Conservation (phyloP, 2,113 vertebrate species). For the Corythoichthys intestinalis region DNA sequence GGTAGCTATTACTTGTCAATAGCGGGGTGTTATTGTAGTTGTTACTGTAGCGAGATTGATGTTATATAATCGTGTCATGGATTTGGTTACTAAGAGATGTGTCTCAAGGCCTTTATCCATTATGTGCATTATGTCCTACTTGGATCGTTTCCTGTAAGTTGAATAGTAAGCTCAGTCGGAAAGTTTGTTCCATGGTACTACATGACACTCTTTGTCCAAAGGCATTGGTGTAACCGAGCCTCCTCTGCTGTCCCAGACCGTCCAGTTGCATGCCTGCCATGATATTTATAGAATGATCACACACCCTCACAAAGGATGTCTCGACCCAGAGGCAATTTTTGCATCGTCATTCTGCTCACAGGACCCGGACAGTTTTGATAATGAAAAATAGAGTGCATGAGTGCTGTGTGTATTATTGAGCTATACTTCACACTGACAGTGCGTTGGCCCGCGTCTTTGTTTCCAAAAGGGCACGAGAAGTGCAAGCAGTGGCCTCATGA, state of each 20-base stretch:
- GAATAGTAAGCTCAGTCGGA: constrained; percentile 2
- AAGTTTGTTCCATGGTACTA: constrained; percentile 25
- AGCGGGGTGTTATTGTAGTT: too few species aligned
- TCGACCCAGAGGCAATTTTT: constrained; percentile 17
- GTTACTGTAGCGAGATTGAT: too few species aligned
- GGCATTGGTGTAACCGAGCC: constrained; percentile 28
- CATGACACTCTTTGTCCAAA: constrained; percentile 16
- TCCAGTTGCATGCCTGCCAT: constrained; percentile 14
- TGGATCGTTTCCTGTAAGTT: not conserved
- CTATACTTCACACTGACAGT: constrained; percentile 5
- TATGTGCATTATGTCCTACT: not conserved
- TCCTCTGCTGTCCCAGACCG: constrained; percentile 16
- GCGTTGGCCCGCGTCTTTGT: not conserved
- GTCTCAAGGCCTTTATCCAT: too few species aligned
- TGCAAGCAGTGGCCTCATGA: not conserved
- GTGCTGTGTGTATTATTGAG: not conserved
- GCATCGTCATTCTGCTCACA: constrained; percentile 25
- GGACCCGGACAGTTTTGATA: not conserved
- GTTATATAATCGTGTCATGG: too few species aligned
- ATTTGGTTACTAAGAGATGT: too few species aligned
- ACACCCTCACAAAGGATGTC: constrained; percentile 38
- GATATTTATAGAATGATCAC: constrained; percentile 51
- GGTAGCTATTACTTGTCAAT: too few species aligned
- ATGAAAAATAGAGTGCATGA: constrained; percentile 13
- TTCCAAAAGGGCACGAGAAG: not conserved